phyloP scores from a whole-genome alignment of 2,113 vertebrate genomes.

The Rhinolophus sinicus region DNA sequence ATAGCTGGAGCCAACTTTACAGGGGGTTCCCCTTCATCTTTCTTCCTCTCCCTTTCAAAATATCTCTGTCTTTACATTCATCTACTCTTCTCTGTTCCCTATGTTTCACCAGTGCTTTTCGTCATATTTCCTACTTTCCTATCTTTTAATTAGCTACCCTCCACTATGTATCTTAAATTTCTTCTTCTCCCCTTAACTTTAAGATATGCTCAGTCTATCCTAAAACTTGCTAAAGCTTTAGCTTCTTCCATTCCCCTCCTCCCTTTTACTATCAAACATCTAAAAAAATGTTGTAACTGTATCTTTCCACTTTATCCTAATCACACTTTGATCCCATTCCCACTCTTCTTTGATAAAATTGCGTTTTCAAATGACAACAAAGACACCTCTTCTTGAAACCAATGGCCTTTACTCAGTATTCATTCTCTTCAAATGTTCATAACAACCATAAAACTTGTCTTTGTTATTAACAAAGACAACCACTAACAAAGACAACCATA shows the following conservation, averaged over 20 bases:
- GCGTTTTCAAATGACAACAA: background rate
- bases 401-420: background rate
- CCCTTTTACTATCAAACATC: background rate
- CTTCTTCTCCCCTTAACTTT: background rate
- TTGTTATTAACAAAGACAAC: no score
- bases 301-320: background rate
- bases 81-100: background rate
- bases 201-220: background rate
- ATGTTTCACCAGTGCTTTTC: background rate
- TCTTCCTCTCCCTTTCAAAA: background rate
- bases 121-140: background rate
- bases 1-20: background rate
- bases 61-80: background rate
- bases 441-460: background rate
- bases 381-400: background rate
- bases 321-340: background rate
- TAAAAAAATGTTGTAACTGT: background rate
- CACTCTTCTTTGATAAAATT: background rate
- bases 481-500: no score
- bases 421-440: background rate
- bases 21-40: no score
- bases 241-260: background rate
- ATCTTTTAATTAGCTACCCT: background rate
- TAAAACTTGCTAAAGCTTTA: background rate
- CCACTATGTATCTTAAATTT: background rate